Base-by-base conservation (phyloP, 2,797 vertebrate genomes). In the Periparus ater region DNA sequence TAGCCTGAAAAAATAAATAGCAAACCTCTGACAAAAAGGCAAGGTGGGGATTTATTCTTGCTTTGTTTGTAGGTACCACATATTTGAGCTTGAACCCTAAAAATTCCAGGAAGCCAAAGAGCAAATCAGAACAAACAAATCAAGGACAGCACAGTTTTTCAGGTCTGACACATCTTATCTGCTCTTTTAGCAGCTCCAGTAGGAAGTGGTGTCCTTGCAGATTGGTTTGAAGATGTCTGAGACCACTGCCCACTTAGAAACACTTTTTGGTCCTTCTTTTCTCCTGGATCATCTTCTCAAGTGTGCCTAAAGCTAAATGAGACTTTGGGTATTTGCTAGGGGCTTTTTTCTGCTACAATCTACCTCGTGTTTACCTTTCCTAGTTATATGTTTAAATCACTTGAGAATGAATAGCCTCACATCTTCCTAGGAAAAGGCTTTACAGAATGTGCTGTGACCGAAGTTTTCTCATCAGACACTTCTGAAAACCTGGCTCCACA, bases 21-120 rank as follows among this genome's bases (percentile, higher is more conserved):
- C 90, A 95, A 91, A 32, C 12, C 26, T 25, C 67, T 48, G n/a
- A 55, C 48, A 80, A 54, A 91, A 89, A 77, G 50, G 6, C 3
- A 77, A 48, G 63, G 45, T 32, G 61, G 48, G 68, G 68, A 78
- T 91, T 96, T 90, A 90, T 15, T 78, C 89, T 58, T 55, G 45
- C 70, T 92, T 94, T 51, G 20, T 70, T 94, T 84, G 80, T 79
- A 94, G 93, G 66, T 58, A 67, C 42, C 73, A 77, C 68, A 6
- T 83, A 72, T 95, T 95, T 97, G 60, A 74, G 76, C 63, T 87
- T 62, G 7, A 62, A 78, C 70, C 96, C 73, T 51, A 66, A 61
- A 95, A 95, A 97, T 96, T 96, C 85, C 94, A 96, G 51, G 45
- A 80, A 90, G 94, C 55, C 83, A 91, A 96, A 96, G 93, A 70